These are phyloP conservation scores for Aegithalos caudatus DNA, from an alignment of 2,113 vertebrate species.

Conservation along the genomic window DNA sequence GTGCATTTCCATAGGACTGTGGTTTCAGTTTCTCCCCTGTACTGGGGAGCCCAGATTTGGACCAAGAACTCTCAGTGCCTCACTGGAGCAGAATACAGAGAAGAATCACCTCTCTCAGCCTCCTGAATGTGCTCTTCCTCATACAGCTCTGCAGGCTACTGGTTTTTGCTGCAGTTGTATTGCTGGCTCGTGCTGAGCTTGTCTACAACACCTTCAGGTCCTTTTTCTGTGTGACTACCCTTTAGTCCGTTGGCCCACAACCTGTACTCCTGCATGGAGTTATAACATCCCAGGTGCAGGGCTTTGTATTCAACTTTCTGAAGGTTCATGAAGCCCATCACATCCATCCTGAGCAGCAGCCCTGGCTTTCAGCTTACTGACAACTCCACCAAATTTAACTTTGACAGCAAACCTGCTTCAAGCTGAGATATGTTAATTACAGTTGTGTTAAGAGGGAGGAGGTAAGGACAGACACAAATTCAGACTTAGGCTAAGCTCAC, in stretches of 20 bases:
- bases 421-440: not conserved
- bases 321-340: not conserved
- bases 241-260: not conserved
- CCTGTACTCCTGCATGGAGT: not conserved
- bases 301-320: not conserved
- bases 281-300: not conserved
- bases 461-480: not conserved
- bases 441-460: not conserved
- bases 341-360: not conserved
- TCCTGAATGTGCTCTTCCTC: not conserved
- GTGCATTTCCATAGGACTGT: not conserved
- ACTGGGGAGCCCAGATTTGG: not conserved
- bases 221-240: not conserved
- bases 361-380: not conserved
- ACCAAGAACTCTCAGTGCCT: not conserved
- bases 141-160: not conserved
- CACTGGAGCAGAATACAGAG: not conserved
- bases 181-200: not conserved
- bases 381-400: not conserved
- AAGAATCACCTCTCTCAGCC: not conserved
- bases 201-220: no score
- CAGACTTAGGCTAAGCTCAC: not conserved
- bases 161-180: not conserved
- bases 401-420: not conserved
- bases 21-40: not conserved